Base-by-base conservation (phyloP, 1,140 invertebrate species). In the Calephelis virginiensis region DNA sequence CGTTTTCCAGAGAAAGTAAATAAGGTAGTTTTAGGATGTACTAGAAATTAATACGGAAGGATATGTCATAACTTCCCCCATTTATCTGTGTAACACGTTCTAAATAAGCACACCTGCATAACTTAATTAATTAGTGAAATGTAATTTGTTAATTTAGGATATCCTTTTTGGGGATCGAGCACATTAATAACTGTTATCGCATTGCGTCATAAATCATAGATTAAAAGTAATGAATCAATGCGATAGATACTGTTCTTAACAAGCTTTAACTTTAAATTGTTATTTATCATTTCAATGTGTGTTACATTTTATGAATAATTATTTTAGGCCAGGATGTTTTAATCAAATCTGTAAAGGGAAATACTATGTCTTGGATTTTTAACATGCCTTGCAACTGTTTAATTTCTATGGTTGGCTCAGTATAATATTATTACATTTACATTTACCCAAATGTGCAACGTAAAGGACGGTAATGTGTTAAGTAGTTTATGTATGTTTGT, bases 51-150 rank as follows among this genome's bases (percentile, higher is more conserved):
- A 43, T 43, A 28, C 28, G 28, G 28, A 50, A 17, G 49, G 49
- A 50, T 17, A 50, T 50, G 14, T 6, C 11, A 37, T 56, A 37
- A 56, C 17, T 56, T 56, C 17, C 50, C 11, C 5, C 50, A 28
- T 56, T 11, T 53, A 53, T 53, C 8, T 53, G 5, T 28, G 0
- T 17, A 14, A 43, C 8, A 43, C 40, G 8, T 28, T 10, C 49
- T 3, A 17, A 28, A 17, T 28, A 5, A 5, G 10, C 14, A 28
- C 4, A 53, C 14, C 49, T 53, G 14, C 49, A 53, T 10, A 37
- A 28, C 8, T 56, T 56, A 56, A 56, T 56, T 56, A 56, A 56
- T 56, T 56, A 37, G 17, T 56, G 11, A 37, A 56, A 37, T 56
- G 37, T 56, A 53, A 53, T 53, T 53, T 37, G 10, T 28, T 28